Conservation (phyloP, 1,140 invertebrate species). For the Littorina saxatilis region DNA sequence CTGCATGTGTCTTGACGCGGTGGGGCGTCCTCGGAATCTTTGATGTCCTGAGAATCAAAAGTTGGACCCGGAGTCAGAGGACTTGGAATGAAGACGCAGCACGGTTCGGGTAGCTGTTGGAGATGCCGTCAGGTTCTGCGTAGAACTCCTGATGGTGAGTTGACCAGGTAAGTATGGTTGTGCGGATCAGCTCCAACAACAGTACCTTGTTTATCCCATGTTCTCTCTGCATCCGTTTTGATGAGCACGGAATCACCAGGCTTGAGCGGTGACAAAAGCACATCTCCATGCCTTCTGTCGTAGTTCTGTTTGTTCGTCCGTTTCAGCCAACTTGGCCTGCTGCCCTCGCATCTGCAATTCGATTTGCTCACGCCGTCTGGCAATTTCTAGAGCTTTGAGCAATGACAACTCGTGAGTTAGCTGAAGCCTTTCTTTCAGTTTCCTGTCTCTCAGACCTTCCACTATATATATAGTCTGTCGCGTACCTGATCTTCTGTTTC, state of each 20-base stretch:
- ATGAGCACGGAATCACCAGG: background rate
- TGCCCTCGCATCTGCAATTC: background rate
- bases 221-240: background rate
- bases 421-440: background rate
- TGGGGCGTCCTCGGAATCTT: background rate
- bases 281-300: background rate
- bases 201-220: background rate
- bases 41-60: too few species aligned
- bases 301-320: background rate
- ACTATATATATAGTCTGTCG: background rate
- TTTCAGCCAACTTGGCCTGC: slow-evolving; percentile 17
- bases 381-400: background rate
- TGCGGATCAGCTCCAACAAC: background rate
- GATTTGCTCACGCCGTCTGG: background rate
- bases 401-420: background rate
- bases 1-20: background rate
- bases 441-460: background rate
- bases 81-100: background rate
- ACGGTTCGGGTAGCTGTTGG: background rate
- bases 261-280: background rate
- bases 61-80: background rate
- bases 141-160: background rate
- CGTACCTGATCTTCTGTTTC: background rate
- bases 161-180: background rate
- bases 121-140: background rate